Conservation (phyloP, 2,888 invertebrate genomes). For the Thera obeliscata region DNA sequence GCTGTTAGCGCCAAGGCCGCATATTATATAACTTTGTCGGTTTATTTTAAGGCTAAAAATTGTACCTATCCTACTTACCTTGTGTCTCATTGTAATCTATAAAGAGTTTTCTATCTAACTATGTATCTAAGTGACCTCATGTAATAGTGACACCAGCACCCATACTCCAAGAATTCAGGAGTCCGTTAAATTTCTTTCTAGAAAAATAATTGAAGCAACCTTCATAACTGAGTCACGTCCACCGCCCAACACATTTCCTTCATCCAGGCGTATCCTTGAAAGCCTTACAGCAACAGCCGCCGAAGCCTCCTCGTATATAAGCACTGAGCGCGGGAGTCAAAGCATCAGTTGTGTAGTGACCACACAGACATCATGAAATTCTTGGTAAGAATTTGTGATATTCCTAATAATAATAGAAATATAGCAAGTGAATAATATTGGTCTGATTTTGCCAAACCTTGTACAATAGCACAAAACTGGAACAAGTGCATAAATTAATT, state of each 20-base stretch:
- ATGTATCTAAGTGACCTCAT: too few species aligned
- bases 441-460: too few species aligned
- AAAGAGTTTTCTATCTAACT: too few species aligned
- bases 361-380: conserved; percentile 45
- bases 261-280: conserved; percentile 38
- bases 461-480: too few species aligned
- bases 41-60: too few species aligned
- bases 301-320: conserved; percentile 35
- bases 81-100: too few species aligned
- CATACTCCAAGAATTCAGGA: not conserved
- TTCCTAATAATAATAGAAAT: not conserved
- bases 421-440: not conserved
- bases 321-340: conserved; percentile 13
- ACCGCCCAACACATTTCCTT: conserved; percentile 29
- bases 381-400: conserved; percentile 40
- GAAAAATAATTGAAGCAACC: not conserved
- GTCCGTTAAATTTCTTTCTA: not conserved
- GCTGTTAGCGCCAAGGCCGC: too few species aligned
- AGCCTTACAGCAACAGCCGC: conserved; percentile 15
- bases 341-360: conserved; percentile 38
- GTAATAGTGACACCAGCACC: too few species aligned
- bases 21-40: too few species aligned
- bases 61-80: too few species aligned
- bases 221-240: conserved; percentile 17
- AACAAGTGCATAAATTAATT: too few species aligned